A percentile compares a stretch with the other conserved stretches of the same genome.
Evolutionary conservation across 2,888 invertebrate species (phyloP).

Genomic region (Steinernema carpocapsae): DNA sequence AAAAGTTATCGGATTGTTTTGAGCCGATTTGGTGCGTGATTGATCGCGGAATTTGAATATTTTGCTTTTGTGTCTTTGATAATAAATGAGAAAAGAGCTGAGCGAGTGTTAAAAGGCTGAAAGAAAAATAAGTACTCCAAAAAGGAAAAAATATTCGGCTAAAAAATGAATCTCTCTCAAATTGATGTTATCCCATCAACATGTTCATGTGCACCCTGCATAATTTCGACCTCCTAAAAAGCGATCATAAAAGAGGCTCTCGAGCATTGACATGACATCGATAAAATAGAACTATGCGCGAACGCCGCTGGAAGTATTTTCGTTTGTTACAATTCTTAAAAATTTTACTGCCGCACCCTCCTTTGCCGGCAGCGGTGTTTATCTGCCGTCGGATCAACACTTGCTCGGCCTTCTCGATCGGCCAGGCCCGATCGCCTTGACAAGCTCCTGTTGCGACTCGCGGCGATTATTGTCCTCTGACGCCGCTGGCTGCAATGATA

Average conservation of each 20-base stretch:
- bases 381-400: constrained; percentile 19
- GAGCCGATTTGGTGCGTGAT: constrained; percentile 1
- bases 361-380: constrained; percentile 4
- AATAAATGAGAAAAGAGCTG: no score
- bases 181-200: no score
- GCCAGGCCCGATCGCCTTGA: background rate
- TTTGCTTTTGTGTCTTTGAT: no score
- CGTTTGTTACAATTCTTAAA: constrained; percentile 30
- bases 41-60: no score
- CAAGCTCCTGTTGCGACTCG: constrained; percentile 19
- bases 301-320: background rate
- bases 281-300: background rate
- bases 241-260: no score
- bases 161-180: no score
- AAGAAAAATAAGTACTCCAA: no score
- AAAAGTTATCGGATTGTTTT: background rate
- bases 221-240: no score
- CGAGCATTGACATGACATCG: no score
- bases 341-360: background rate
- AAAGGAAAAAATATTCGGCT: no score
- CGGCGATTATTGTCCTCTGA: background rate
- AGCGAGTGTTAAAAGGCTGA: no score
- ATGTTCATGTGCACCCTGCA: no score
- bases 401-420: background rate
- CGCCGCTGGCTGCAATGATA: constrained; percentile 11